A percentile compares a stretch with the other conserved stretches of the same genome.
Evolutionary conservation across 2,797 vertebrate genomes (phyloP).

Genomic region (Ispidina picta): DNA sequence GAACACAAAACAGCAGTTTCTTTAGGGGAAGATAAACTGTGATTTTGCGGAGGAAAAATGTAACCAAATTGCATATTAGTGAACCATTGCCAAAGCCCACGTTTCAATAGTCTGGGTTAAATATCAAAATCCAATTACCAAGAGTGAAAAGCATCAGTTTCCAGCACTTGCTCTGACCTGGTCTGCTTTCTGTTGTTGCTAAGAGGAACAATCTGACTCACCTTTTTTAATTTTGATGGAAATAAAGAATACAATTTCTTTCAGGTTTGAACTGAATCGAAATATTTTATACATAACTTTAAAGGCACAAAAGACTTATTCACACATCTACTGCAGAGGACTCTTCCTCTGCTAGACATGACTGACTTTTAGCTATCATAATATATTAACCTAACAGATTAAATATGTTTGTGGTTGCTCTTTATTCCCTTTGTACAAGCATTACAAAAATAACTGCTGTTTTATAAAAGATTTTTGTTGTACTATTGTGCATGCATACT

Average conservation of each 20-base stretch:
- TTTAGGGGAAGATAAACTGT: neutral
- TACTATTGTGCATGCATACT: slow-evolving; percentile 87
- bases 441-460: slow-evolving; percentile 81
- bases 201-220: slow-evolving; percentile 38
- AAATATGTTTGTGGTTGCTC: slow-evolving; percentile 84
- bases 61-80: neutral
- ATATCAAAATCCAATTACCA: neutral
- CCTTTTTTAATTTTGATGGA: slow-evolving; percentile 69
- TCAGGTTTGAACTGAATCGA: slow-evolving; percentile 75
- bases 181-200: slow-evolving; percentile 64
- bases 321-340: slow-evolving; percentile 68
- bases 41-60: neutral
- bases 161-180: slow-evolving; percentile 58
- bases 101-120: slow-evolving; percentile 16
- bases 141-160: slow-evolving; percentile 65
- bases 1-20: slow-evolving; percentile 10
- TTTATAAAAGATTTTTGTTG: slow-evolving; percentile 86
- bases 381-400: slow-evolving; percentile 82
- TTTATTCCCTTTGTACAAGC: slow-evolving; percentile 84
- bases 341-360: slow-evolving; percentile 77
- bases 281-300: slow-evolving; percentile 82
- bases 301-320: slow-evolving; percentile 83
- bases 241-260: slow-evolving; percentile 68
- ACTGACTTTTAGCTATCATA: slow-evolving; percentile 83
- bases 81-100: slow-evolving; percentile 18